Evolutionary conservation across 2,888 invertebrate species (phyloP).

Genomic region (Trissoscelio sp.): DNA sequence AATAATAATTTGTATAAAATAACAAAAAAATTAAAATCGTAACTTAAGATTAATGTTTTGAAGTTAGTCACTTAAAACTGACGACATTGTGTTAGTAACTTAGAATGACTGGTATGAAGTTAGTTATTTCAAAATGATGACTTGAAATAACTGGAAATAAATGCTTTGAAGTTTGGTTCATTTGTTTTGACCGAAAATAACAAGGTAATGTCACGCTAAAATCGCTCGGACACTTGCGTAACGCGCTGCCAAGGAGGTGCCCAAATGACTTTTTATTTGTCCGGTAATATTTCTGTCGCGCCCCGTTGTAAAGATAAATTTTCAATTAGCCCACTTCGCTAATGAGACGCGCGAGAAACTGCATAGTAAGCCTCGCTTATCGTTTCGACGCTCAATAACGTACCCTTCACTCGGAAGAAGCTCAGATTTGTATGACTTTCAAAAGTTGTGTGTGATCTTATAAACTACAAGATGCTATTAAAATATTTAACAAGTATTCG

Average conservation of each 20-base stretch:
- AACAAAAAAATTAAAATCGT: too few species aligned
- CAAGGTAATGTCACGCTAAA: conserved; percentile 22
- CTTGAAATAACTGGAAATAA: too few species aligned
- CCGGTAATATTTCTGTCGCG: conserved; percentile 40
- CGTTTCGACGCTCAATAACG: conserved; percentile 45
- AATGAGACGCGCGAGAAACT: conserved; percentile 64
- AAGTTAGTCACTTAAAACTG: too few species aligned
- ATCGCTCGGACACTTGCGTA: conserved; percentile 39
- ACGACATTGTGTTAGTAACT: too few species aligned
- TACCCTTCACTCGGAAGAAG: conserved; percentile 57
- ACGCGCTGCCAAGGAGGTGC: conserved; percentile 26
- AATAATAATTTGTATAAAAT: too few species aligned
- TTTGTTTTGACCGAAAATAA: conserved; percentile 38
- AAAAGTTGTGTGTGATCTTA: conserved; percentile 35
- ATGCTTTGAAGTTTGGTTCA: too few species aligned
- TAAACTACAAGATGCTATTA: too few species aligned
- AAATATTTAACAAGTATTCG: not conserved
- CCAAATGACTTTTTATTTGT: conserved; percentile 37
- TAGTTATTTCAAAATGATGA: too few species aligned
- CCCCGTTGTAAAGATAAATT: conserved; percentile 60
- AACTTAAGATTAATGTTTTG: too few species aligned
- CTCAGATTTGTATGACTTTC: conserved; percentile 47
- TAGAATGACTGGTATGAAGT: too few species aligned
- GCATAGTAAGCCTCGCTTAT: conserved; percentile 62
- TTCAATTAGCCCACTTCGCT: conserved; percentile 66